Base-by-base conservation (phyloP, 2,797 vertebrate species). In the Numenius phaeopus region DNA sequence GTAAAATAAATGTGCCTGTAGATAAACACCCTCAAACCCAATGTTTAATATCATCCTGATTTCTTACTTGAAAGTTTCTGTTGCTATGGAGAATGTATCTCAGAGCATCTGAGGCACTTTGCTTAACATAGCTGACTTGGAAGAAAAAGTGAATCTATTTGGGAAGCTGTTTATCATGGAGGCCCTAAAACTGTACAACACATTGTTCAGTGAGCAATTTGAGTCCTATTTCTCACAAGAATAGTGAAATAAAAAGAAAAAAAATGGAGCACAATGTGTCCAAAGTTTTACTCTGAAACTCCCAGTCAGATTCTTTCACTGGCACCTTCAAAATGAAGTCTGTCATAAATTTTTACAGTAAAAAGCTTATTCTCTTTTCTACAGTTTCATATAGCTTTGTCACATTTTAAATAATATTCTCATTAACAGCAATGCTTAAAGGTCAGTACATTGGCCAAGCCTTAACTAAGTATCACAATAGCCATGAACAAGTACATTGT, bases 191-290 rank as follows among this genome's bases (percentile, higher is more conserved):
- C 10, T 62, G 12, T 40, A 20, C 9, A 71, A 32, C 2, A 23
- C 4, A 34, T 52, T 65, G 10, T 34, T 84, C 42, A 65, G 26
- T 27, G 15, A 50, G 21, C 27, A 80, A 1, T 44, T 58, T 66
- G 26, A 66, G 13, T 46, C n/a, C 14, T 82, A 32, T 2, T 4
- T 70, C 32, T 69, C 17, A 62, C 3, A 82, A 72, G 7, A 57
- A 50, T 14, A 79, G 16, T 46, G 23, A 89, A 82, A 80, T n/a
- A 24, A 72, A 82, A 76, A 50, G 2, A 62, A 67, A 20, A 22
- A 32, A 78, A 61, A 42, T 18, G 1, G 2, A 2, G 0, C 1
- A 29, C 4, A 67, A 37, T 11, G 1, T 42, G 20, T 59, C 11
- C 20, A 32, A 7, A 44, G 27, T 91, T 77, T 34, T 57, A 76